Conservation (phyloP, 1,140 invertebrate genomes). For the Onthophagus taurus region DNA sequence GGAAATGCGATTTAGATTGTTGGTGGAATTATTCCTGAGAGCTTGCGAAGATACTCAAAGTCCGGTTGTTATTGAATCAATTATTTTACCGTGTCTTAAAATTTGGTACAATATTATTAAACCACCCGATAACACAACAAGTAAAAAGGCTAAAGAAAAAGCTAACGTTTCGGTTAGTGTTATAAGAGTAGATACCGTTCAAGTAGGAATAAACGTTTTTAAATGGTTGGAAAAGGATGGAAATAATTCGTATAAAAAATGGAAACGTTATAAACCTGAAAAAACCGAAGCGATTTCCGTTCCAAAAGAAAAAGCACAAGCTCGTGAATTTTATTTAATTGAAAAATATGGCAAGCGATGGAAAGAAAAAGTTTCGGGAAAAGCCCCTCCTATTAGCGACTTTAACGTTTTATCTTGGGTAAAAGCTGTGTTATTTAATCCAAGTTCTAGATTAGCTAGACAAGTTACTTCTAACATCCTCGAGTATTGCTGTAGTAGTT, state of each 20-base stretch:
- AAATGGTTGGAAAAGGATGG: slow-evolving; percentile 69
- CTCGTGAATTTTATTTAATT: slow-evolving; percentile 49
- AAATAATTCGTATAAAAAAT: slow-evolving; percentile 60
- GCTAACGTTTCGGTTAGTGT: slow-evolving; percentile 34
- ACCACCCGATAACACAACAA: slow-evolving; percentile 47
- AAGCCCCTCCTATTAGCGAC: background rate
- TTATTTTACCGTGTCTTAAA: slow-evolving; percentile 73
- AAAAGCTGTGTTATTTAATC: slow-evolving; percentile 81
- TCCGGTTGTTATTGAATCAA: slow-evolving; percentile 65
- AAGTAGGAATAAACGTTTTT: slow-evolving; percentile 58
- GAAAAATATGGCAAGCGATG: slow-evolving; percentile 65
- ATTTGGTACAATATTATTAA: slow-evolving; percentile 73
- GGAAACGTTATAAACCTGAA: slow-evolving; percentile 41
- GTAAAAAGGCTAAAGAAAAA: slow-evolving; percentile 50
- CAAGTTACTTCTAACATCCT: slow-evolving; percentile 84
- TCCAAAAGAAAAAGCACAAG: slow-evolving; percentile 36
- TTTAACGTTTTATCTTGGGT: slow-evolving; percentile 65
- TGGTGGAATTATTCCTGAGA: slow-evolving; percentile 76
- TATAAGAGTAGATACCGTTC: slow-evolving; percentile 36
- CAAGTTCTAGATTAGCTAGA: slow-evolving; percentile 77
- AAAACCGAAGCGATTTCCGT: slow-evolving; percentile 13
- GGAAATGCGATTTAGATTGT: slow-evolving; percentile 84
- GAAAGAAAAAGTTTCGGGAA: slow-evolving; percentile 22
- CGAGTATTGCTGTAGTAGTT: slow-evolving; percentile 67
- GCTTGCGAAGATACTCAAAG: slow-evolving; percentile 59